phyloP scores from a whole-genome alignment of 2,888 invertebrate genomes.

The Epistrophe eligans region DNA sequence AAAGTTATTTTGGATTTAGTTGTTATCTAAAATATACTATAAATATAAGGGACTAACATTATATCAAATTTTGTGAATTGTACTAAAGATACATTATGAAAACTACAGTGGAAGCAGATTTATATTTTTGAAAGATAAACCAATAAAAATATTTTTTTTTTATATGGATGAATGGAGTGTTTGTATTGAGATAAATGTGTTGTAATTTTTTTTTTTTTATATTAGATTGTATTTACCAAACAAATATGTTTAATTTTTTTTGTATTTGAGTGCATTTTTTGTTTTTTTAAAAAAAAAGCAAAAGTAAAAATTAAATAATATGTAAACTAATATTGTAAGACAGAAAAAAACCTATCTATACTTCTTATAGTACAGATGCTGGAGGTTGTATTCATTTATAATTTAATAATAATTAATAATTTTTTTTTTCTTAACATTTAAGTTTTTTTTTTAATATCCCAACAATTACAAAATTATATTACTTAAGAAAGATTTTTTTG shows the following conservation, averaged over 20 bases:
- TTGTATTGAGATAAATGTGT: conserved; percentile 51
- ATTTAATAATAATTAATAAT: no score
- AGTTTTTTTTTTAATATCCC: no score
- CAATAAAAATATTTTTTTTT: conserved; percentile 19
- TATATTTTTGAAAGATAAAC: conserved; percentile 14
- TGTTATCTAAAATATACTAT: background rate
- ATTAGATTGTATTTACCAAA: conserved; percentile 18
- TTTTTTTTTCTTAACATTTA: no score
- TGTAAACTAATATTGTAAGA: conserved; percentile 21
- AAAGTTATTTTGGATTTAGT: background rate
- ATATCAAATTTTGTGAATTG: conserved; percentile 2
- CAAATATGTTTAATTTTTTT: background rate
- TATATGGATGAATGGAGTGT: conserved; percentile 63
- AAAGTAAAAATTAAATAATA: conserved; percentile 7
- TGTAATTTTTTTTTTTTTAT: conserved; percentile 6
- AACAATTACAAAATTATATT: no score
- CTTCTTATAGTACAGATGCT: background rate
- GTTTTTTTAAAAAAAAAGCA: conserved; percentile 32
- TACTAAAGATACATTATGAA: conserved; percentile 8
- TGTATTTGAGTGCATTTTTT: conserved; percentile 32
- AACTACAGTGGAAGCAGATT: conserved; percentile 19
- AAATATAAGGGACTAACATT: background rate
- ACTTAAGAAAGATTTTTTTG: no score
- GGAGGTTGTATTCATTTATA: background rate
- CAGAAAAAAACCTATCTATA: conserved; percentile 18